Evolutionary conservation across 2,113 vertebrate species (phyloP).

Genomic region (Salvator merianae): DNA sequence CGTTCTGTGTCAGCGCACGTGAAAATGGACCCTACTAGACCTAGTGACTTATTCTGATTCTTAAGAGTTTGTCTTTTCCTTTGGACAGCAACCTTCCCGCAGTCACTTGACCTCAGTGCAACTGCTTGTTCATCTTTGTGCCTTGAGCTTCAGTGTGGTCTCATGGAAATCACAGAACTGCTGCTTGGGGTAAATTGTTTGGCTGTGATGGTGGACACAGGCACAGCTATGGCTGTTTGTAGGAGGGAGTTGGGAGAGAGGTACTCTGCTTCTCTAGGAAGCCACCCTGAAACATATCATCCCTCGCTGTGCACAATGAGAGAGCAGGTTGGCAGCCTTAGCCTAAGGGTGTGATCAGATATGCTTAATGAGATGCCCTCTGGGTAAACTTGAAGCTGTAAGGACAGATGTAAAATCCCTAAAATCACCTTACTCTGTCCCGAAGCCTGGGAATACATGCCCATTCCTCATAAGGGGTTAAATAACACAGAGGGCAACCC

Average conservation of each 20-base stretch:
- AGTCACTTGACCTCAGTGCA: background rate
- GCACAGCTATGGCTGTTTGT: background rate
- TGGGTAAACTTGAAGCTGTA: too few species aligned
- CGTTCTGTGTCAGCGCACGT: too few species aligned
- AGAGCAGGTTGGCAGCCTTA: background rate
- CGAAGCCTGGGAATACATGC: too few species aligned
- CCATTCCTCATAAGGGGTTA: too few species aligned
- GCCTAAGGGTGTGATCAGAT: too few species aligned
- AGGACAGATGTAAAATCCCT: too few species aligned
- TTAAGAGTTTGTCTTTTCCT: too few species aligned
- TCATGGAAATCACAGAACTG: background rate
- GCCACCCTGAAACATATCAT: background rate
- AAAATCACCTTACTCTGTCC: too few species aligned
- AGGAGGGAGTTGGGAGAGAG: background rate
- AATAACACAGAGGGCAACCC: too few species aligned
- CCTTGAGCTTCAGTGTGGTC: background rate
- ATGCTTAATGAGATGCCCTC: too few species aligned
- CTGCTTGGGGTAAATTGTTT: background rate
- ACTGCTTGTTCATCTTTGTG: background rate
- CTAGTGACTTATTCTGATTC: too few species aligned
- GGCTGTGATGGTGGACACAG: background rate
- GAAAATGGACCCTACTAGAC: too few species aligned
- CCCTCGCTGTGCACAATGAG: background rate
- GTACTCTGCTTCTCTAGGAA: background rate
- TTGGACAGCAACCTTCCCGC: background rate